Evolutionary conservation across 2,797 vertebrate species (phyloP).

Genomic region (Thunnus albacares): DNA sequence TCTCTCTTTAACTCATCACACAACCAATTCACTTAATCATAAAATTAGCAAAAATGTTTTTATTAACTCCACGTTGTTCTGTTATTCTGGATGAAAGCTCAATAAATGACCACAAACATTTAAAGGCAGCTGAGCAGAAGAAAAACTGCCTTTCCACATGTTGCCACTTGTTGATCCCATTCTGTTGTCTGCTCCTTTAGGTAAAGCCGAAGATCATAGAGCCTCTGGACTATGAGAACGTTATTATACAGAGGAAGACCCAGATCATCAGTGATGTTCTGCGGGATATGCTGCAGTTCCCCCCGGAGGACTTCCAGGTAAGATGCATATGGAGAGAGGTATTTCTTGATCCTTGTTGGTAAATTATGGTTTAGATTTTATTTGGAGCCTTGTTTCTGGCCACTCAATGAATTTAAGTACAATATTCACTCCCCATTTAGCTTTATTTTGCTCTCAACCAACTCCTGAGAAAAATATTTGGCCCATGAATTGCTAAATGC

Average conservation of each 20-base stretch:
- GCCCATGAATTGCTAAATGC: too few species aligned
- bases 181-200: constrained; percentile 79
- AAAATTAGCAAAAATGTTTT: neutral
- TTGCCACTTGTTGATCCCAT: constrained; percentile 5
- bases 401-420: too few species aligned
- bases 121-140: neutral
- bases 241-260: constrained; percentile 95
- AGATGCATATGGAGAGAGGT: neutral
- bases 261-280: constrained; percentile 96
- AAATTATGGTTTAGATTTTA: neutral
- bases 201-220: constrained; percentile 96
- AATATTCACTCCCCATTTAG: too few species aligned
- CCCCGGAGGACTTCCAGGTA: constrained; percentile 97
- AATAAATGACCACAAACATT: neutral
- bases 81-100: neutral
- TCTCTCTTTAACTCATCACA: constrained; percentile 21
- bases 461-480: too few species aligned
- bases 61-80: too few species aligned
- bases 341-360: neutral
- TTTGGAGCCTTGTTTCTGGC: too few species aligned
- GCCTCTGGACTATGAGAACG: constrained; percentile 97
- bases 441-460: too few species aligned
- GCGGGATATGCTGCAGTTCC: constrained; percentile 97
- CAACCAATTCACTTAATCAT: neutral
- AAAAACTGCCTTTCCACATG: neutral